Conservation (phyloP, 2,797 vertebrate genomes). For the Pangasius sanitwongsei region DNA sequence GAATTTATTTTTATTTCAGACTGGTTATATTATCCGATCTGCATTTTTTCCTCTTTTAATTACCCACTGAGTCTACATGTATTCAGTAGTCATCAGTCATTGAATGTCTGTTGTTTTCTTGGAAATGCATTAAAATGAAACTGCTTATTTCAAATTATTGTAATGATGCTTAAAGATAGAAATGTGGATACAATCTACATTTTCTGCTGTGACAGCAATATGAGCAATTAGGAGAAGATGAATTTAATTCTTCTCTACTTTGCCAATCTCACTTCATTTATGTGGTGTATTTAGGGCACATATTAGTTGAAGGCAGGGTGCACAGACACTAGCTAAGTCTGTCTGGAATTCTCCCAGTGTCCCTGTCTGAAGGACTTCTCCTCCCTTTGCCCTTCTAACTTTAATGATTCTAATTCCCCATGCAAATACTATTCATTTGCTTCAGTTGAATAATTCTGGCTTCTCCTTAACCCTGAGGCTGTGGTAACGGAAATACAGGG, state of each 20-base stretch:
- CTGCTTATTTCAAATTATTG: constrained; percentile 20
- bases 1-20: constrained; percentile 2
- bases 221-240: constrained; percentile 35
- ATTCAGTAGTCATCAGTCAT: constrained; percentile 10
- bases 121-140: background rate
- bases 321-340: constrained; percentile 42
- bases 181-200: background rate
- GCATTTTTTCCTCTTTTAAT: constrained; percentile 23
- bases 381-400: constrained; percentile 77
- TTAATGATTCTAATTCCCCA: constrained; percentile 85
- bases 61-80: constrained; percentile 3
- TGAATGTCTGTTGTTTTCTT: constrained; percentile 7
- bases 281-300: constrained; percentile 13
- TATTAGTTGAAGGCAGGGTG: constrained; percentile 28
- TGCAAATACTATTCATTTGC: constrained; percentile 88
- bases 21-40: constrained; percentile 24
- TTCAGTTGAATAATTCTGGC: constrained; percentile 84
- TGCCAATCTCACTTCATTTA: constrained; percentile 24
- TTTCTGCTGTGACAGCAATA: constrained; percentile 32
- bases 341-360: constrained; percentile 49
- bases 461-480: constrained; percentile 74
- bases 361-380: constrained; percentile 71
- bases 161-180: background rate
- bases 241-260: constrained; percentile 16
- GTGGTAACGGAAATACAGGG: constrained; percentile 46